These are phyloP conservation scores for Calycopis cecrops DNA, from an alignment of 1,140 invertebrate genomes.

Conservation along the genomic window DNA sequence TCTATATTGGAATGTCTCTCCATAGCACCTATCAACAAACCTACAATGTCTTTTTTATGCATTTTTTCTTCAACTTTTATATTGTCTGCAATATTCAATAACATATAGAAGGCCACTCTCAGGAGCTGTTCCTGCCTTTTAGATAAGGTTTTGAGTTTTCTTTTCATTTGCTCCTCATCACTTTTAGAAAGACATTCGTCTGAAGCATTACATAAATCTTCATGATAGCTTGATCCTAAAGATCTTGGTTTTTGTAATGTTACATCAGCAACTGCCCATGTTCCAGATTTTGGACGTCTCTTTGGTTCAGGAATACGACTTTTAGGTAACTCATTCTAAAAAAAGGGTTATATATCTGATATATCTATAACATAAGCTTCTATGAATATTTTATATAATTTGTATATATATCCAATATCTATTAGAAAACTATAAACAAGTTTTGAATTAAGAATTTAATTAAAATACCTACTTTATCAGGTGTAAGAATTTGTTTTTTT, in stretches of 20 bases:
- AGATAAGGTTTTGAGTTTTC: conserved; percentile 86
- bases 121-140: conserved; percentile 95
- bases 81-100: conserved; percentile 97
- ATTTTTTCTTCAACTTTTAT: conserved; percentile 97
- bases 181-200: conserved; percentile 77
- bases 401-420: not conserved
- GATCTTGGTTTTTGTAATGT: conserved; percentile 74
- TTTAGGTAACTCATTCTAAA: conserved; percentile 77
- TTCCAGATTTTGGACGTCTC: conserved; percentile 80
- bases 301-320: conserved; percentile 81
- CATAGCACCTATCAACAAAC: conserved; percentile 90
- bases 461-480: conserved; percentile 52
- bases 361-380: no score
- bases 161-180: conserved; percentile 88
- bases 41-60: conserved; percentile 94
- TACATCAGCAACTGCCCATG: conserved; percentile 76
- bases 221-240: conserved; percentile 79
- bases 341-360: no score
- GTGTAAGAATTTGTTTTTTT: conserved; percentile 66
- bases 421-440: not conserved
- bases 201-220: conserved; percentile 76
- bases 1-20: conserved; percentile 90
- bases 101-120: conserved; percentile 91
- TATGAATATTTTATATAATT: no score
- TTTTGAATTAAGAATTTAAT: conserved; percentile 12